These are phyloP conservation scores for Antechinus stuartii DNA, from an alignment of 2,113 vertebrate genomes.

Conservation along the genomic window DNA sequence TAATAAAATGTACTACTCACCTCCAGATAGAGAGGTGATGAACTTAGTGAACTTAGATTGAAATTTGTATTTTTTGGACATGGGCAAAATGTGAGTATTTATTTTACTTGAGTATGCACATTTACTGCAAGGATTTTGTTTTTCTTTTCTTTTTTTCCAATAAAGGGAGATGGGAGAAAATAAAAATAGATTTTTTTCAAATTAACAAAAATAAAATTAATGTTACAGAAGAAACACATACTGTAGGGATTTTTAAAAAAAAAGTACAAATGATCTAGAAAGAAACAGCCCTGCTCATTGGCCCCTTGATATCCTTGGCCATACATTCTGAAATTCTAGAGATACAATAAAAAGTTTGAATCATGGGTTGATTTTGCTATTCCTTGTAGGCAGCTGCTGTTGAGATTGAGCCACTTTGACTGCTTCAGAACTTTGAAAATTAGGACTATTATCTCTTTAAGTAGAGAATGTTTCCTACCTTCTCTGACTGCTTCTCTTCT, in stretches of 20 bases:
- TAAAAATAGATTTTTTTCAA: background rate
- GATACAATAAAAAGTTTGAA: background rate
- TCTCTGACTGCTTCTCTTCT: background rate
- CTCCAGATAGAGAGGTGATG: background rate
- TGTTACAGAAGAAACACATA: background rate
- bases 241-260: conserved; percentile 7
- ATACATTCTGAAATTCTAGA: conserved; percentile 41
- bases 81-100: background rate
- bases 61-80: background rate
- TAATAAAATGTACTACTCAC: background rate
- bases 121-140: background rate
- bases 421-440: conserved; percentile 8
- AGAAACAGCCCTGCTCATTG: background rate
- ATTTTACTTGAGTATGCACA: background rate
- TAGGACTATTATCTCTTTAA: background rate
- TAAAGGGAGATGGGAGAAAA: background rate
- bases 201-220: background rate
- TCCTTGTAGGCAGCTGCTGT: conserved; percentile 4
- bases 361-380: conserved; percentile 25
- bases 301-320: background rate
- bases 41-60: background rate
- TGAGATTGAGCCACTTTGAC: background rate
- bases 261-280: conserved; percentile 21
- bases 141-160: background rate
- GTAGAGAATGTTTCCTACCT: conserved; percentile 14